Evolutionary conservation across 2,113 vertebrate genomes (phyloP), one percentile per base, ranked within the genome.

Genomic region (Malurus elegans): DNA sequence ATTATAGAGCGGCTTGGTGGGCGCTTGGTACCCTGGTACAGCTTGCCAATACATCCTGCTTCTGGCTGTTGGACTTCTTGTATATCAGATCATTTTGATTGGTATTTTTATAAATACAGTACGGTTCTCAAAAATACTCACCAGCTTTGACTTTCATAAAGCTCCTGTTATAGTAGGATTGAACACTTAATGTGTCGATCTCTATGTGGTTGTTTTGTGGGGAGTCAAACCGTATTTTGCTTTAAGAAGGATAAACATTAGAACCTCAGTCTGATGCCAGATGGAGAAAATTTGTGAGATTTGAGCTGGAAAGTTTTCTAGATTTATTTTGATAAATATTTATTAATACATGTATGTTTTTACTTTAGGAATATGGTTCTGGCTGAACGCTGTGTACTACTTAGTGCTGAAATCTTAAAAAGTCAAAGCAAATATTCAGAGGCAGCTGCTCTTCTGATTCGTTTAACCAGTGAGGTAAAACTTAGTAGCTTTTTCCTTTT

Each of bases 351-450:
- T 50, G 44, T 69, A 57, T 95, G 44, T 69, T 92, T 79, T 93
- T 79, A 71, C 89, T 91, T 76, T 92, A 99, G 99, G 97, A 99
- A 99, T 97, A 99, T 99, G 98, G 95, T 99, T 81, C 97, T 99
- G 92, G 99, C 99, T 70, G 99, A 99, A 97, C 98, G 99, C 94
- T 99, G 99, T 96, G 99, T 99, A 83, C 96, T 99, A 64, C 98
- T 99, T 88, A 99, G 99, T 96, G 98, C 99, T 76, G 99, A 99
- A 96, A 98, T 99, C 64, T 98, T 99, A 79, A 99, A 99, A 98
- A 99, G 99, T 97, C 99, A 99, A 96, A 97, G 96, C 83, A 99
- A 99, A 96, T 99, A 99, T 69, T 99, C 99, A 9, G 99, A 99
- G 26, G 99, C 99, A 79, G 99, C 99, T 58, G 98, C 99, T 85